Conservation (phyloP, 2,888 invertebrate species). For the Philereme vetulata region DNA sequence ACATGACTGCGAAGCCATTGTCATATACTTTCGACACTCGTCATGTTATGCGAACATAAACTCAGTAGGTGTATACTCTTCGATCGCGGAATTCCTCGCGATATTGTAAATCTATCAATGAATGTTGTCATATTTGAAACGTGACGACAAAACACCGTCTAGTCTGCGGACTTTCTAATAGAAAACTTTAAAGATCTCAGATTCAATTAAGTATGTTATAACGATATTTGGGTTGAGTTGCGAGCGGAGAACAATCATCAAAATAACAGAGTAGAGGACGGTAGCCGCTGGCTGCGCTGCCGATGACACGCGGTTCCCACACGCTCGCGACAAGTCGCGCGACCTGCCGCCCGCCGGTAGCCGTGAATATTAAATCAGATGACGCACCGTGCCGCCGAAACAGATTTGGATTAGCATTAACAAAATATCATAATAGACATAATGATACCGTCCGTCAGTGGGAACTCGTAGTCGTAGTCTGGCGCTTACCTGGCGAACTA, state of each 20-base stretch:
- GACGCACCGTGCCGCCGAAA: conserved; percentile 50
- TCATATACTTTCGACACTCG: too few species aligned
- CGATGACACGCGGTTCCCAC: conserved; percentile 18
- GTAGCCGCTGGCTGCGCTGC: conserved; percentile 6
- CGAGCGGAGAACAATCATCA: conserved; percentile 27
- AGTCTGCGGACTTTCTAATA: too few species aligned
- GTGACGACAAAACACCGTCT: too few species aligned
- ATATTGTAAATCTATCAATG: too few species aligned
- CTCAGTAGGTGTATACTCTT: too few species aligned
- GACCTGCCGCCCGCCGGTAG: conserved; percentile 37
- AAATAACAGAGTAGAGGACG: conserved; percentile 25
- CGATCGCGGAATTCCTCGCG: too few species aligned
- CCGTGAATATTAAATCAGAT: conserved; percentile 59
- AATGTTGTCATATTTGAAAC: too few species aligned
- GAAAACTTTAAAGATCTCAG: too few species aligned
- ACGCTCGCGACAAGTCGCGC: conserved; percentile 31
- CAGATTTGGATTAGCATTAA: conserved; percentile 9
- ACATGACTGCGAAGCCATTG: too few species aligned
- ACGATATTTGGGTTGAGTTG: conserved; percentile 22
- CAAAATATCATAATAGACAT: neutral
- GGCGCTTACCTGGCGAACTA: neutral
- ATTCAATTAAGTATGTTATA: conserved; percentile 2
- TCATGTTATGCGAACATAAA: too few species aligned
- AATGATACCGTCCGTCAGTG: neutral
- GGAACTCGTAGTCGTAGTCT: neutral